These are phyloP conservation scores for Prionace glauca DNA, from an alignment of 2,797 vertebrate genomes.

Conservation along the genomic window DNA sequence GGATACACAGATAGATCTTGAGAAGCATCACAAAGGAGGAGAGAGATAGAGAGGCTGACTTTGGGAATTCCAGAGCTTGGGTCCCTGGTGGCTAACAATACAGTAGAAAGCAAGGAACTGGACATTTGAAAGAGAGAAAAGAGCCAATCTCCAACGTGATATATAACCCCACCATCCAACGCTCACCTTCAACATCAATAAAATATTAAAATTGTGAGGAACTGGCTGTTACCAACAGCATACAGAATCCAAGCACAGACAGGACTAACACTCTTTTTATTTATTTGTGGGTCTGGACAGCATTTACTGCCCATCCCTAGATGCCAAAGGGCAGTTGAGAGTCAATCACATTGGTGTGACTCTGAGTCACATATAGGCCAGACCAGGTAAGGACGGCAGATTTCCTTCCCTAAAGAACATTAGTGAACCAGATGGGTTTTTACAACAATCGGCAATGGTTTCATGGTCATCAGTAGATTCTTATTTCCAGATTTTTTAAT, in stretches of 20 bases:
- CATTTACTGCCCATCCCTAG: too few relatives aligned
- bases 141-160: background rate
- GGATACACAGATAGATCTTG: background rate
- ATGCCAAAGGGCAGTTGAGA: too few relatives aligned
- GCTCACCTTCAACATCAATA: background rate
- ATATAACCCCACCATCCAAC: background rate
- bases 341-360: too few relatives aligned
- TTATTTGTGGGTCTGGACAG: too few relatives aligned
- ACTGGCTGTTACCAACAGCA: background rate
- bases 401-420: too few relatives aligned
- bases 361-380: too few relatives aligned
- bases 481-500: too few relatives aligned
- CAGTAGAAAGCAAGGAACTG: background rate
- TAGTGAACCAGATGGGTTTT: too few relatives aligned
- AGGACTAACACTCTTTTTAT: background rate
- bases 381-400: too few relatives aligned
- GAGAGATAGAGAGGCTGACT: background rate
- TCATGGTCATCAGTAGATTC: too few relatives aligned
- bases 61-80: background rate
- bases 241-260: background rate
- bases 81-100: background rate
- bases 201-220: background rate
- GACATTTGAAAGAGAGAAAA: background rate
- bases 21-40: background rate
- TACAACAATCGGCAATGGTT: too few relatives aligned